These are phyloP conservation scores for Parotocinclus haroldoi DNA, from an alignment of 2,797 vertebrate genomes.

Conservation along the genomic window DNA sequence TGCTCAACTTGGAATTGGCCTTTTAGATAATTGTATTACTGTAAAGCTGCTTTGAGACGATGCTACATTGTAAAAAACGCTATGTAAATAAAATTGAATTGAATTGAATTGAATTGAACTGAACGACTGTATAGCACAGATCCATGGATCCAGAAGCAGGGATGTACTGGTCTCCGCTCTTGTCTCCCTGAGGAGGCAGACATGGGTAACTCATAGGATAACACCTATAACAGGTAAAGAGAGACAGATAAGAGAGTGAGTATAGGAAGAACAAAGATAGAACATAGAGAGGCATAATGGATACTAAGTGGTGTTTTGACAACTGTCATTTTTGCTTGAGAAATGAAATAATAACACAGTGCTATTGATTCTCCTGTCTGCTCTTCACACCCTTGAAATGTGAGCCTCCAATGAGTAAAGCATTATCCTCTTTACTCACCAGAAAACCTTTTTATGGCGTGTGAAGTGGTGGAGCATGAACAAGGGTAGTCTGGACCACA, in stretches of 20 bases:
- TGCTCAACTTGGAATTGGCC: no score
- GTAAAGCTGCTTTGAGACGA: no score
- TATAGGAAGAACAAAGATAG: neutral
- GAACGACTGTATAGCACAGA: no score
- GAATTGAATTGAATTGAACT: no score
- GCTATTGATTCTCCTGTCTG: constrained; percentile 30
- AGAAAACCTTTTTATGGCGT: no score
- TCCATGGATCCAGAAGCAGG: constrained; percentile 64
- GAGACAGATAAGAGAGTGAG: neutral
- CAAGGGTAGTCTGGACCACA: no score
- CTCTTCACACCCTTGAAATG: constrained; percentile 26
- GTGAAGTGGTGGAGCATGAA: no score
- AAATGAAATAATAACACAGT: constrained; percentile 64
- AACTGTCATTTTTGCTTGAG: constrained; percentile 71
- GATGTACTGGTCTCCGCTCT: constrained; percentile 43
- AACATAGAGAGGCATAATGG: constrained; percentile 55
- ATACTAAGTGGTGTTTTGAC: constrained; percentile 65
- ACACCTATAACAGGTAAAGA: constrained; percentile 4
- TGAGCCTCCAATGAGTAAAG: constrained; percentile 21
- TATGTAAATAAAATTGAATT: no score
- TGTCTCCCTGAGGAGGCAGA: constrained; percentile 67
- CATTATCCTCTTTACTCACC: constrained; percentile 20
- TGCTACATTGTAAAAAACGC: no score
- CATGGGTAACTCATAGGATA: constrained; percentile 66
- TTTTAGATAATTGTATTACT: no score